phyloP scores from a whole-genome alignment of 2,888 invertebrate genomes.

The Aspidiotus rigidus region DNA sequence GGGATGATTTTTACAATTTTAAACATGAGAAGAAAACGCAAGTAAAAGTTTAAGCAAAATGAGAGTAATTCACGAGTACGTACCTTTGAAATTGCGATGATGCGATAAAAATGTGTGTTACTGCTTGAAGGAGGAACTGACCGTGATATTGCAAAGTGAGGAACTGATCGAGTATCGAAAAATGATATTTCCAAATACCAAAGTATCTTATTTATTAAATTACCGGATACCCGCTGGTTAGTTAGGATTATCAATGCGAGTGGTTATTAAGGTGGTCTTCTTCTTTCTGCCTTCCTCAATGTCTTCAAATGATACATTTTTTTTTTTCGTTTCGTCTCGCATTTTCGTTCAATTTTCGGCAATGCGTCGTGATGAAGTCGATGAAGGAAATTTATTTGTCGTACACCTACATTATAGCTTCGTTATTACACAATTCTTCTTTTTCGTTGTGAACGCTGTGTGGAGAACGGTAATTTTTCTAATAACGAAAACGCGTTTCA shows the following conservation, averaged over 20 bases:
- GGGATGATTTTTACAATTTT: no score
- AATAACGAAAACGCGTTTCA: no score
- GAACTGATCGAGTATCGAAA: conserved; percentile 25
- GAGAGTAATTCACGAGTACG: neutral
- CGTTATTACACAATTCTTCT: conserved; percentile 33
- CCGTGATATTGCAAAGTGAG: neutral
- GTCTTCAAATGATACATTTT: neutral
- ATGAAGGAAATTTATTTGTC: neutral
- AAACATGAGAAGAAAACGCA: no score
- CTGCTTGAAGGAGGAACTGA: neutral
- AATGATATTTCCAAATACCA: conserved; percentile 13
- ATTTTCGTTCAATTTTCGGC: no score
- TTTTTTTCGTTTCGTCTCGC: neutral
- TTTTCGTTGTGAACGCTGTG: neutral
- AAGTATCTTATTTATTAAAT: conserved; percentile 32
- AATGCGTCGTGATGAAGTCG: no score
- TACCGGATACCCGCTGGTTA: conserved; percentile 25
- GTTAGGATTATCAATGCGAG: conserved; percentile 23
- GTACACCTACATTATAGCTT: conserved; percentile 27
- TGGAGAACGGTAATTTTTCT: no score
- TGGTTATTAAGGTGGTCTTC: conserved; percentile 27
- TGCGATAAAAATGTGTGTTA: neutral
- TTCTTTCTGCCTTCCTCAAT: neutral
- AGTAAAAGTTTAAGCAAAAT: no score
- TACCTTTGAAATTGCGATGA: neutral